A percentile compares a stretch with the other conserved stretches of the same genome.
phyloP scores from a whole-genome alignment of 1,140 invertebrate genomes.

The Sipha flava region DNA sequence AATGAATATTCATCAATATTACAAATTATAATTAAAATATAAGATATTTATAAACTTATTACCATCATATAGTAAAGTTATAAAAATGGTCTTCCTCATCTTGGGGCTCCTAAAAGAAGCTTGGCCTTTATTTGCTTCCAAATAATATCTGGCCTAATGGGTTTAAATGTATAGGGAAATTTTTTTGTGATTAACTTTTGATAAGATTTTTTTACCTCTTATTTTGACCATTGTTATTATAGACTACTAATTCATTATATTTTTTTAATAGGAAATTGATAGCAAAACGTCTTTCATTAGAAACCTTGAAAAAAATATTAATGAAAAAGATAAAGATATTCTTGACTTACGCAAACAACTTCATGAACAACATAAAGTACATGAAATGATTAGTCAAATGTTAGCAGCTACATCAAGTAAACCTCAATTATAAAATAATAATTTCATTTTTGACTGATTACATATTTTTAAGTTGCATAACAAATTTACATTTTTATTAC shows the following conservation, averaged over 20 bases:
- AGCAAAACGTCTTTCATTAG: conserved; percentile 1
- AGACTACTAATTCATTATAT: not conserved
- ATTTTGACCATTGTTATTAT: not conserved
- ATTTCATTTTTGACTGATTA: not conserved
- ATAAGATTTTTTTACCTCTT: not conserved
- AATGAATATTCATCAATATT: too few species aligned
- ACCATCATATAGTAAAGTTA: too few species aligned
- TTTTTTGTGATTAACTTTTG: too few species aligned
- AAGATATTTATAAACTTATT: too few species aligned
- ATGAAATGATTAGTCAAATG: conserved; percentile 27
- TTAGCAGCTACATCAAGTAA: conserved; percentile 19
- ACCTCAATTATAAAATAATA: not conserved
- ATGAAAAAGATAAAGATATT: conserved; percentile 7
- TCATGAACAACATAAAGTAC: conserved; percentile 17
- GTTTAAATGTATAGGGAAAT: too few species aligned
- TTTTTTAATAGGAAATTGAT: conserved; percentile 6
- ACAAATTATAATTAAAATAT: too few species aligned
- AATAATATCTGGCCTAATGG: too few species aligned
- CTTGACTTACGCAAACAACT: not conserved
- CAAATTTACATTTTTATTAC: not conserved
- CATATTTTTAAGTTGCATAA: not conserved
- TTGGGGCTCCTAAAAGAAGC: too few species aligned
- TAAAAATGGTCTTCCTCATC: too few species aligned
- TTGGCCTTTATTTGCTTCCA: too few species aligned
- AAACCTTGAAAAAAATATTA: not conserved